phyloP scores from a whole-genome alignment of 1,140 invertebrate species.

The Rhagoletis zephyria region DNA sequence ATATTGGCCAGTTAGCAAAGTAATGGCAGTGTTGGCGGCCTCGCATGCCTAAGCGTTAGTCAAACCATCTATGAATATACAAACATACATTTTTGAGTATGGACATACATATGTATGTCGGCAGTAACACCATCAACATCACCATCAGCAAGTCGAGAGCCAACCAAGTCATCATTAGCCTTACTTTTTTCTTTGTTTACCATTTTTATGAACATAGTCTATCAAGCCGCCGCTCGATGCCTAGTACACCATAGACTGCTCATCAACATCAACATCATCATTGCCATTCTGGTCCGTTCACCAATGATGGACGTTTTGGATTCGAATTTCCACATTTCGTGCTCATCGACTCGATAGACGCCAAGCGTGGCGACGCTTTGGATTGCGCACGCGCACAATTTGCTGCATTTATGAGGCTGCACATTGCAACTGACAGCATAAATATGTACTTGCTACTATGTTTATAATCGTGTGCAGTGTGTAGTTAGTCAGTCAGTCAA shows the following conservation, averaged over 20 bases:
- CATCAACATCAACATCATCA: constrained; percentile 33
- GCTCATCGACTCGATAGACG: neutral
- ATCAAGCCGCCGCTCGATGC: neutral
- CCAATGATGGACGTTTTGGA: constrained; percentile 52
- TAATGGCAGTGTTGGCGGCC: neutral
- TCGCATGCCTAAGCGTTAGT: constrained; percentile 28
- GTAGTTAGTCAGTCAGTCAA: neutral
- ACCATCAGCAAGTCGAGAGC: constrained; percentile 46
- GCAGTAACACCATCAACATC: neutral
- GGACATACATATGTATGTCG: neutral
- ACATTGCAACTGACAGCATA: neutral
- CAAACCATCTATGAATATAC: neutral
- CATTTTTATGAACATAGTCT: neutral
- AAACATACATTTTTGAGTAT: neutral
- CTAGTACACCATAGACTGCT: neutral
- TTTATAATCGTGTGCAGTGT: neutral
- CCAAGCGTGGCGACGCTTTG: neutral
- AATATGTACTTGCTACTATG: neutral
- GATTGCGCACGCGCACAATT: constrained; percentile 46
- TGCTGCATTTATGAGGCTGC: constrained; percentile 20
- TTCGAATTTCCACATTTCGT: constrained; percentile 50
- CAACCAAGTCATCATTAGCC: constrained; percentile 10
- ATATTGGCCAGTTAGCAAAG: neutral
- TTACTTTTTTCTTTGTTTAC: neutral
- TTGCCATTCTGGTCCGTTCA: constrained; percentile 40